A percentile compares a stretch with the other conserved stretches of the same genome.
phyloP scores from a whole-genome alignment of 23 tunicate genomes.

The Phallusia fumigata region DNA sequence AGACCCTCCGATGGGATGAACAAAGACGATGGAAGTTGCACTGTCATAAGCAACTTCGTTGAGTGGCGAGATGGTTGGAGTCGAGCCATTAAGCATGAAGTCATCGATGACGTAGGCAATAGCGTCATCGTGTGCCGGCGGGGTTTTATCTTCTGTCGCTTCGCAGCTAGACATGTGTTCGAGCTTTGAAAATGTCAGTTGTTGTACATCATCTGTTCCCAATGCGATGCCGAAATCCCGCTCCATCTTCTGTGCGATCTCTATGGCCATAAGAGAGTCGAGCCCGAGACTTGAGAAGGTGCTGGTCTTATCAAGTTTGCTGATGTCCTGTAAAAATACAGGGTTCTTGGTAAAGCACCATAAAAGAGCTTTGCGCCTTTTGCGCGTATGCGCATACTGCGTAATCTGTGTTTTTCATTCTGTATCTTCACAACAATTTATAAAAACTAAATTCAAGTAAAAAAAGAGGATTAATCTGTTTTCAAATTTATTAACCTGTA shows the following conservation, averaged over 20 bases:
- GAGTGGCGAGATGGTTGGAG: not conserved
- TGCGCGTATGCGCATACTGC: too few species aligned
- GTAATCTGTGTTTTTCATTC: too few species aligned
- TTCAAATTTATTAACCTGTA: constrained; percentile 16
- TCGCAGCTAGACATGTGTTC: constrained; percentile 8
- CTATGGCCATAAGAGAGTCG: constrained; percentile 38
- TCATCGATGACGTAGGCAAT: not conserved
- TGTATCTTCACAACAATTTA: too few species aligned
- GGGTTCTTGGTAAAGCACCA: too few species aligned
- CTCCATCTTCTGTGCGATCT: constrained; percentile 21
- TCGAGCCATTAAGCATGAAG: not conserved
- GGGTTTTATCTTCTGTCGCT: not conserved
- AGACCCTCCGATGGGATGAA: constrained; percentile 27
- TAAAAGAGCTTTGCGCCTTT: too few species aligned
- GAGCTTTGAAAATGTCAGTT: constrained; percentile 21
- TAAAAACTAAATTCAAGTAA: too few species aligned
- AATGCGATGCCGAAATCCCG: constrained; percentile 13
- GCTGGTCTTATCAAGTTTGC: not conserved
- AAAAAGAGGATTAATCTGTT: not conserved
- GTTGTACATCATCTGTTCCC: constrained; percentile 20
- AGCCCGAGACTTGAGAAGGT: constrained; percentile 25
- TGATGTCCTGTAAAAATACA: constrained; percentile 11
- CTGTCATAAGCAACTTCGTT: not conserved
- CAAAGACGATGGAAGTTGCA: not conserved
- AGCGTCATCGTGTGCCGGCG: not conserved